Evolutionary conservation across 2,797 vertebrate species (phyloP), one percentile per base, ranked within the genome.

Genomic region (Lacerta viridis): DNA sequence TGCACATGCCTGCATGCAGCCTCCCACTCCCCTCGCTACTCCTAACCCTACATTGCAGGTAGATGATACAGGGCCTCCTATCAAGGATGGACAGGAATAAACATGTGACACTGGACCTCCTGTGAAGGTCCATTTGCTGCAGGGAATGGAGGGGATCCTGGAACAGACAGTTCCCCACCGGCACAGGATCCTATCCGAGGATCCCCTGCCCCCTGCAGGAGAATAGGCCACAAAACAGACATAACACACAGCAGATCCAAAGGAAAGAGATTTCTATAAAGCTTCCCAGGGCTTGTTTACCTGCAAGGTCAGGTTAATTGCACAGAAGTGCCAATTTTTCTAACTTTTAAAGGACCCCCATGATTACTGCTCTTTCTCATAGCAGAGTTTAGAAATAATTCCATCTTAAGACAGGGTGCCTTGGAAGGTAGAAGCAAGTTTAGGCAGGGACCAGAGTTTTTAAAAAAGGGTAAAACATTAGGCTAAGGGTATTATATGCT

Each of bases 341-440:
- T 85, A 33, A 36, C 29, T 59, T 85, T 66, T 77, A 29, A 66
- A 23, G 29, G 20, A 79, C 23, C 50, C 69, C 41, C 18, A 25
- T 68, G 18, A 68, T 8, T 29, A 64, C 33, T 68, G 29, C 61
- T 69, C 39, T 41, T 41, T 41, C 68, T 78, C 41, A 78, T 13
- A 50, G 2, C 15, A 86, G 64, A 78, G 29, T 3, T 77, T 66
- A 77, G 50, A 80, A 61, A 36, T 10, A 36, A 61, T 3, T 43
- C 9, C 29, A 41, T 11, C 59, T 69, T 1, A 36, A 20, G 71
- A 36, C 15, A n/a, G 3, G 13, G 20, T 17, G 3, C 23, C 78
- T 79, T 83, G 39, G 18, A 2, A 0, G 13, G 43, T 75, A 29
- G 1, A 0, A 64, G 2, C 6, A 11, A 2, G 36, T 2, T 1